Conservation (phyloP, 2,113 vertebrate species). For the Podarcis muralis region DNA sequence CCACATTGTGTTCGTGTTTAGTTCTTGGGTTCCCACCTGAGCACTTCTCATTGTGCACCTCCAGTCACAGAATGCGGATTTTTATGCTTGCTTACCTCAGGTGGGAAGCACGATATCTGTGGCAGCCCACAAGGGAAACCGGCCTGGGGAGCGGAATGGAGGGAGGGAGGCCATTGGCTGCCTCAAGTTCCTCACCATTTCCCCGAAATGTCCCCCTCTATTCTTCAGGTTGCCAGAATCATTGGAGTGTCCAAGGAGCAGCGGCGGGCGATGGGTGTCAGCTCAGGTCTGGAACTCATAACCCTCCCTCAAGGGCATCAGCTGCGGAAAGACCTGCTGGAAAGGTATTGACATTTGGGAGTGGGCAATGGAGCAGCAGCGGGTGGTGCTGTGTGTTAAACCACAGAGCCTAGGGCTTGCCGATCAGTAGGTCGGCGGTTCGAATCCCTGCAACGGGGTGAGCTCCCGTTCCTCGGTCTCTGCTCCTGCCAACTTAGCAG, state of each 20-base stretch:
- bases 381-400: too few species aligned
- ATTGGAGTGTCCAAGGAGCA: conserved; percentile 80
- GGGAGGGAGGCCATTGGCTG: neutral
- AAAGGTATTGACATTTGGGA: conserved; percentile 75
- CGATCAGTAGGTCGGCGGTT: too few species aligned
- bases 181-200: neutral
- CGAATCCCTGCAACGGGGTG: too few species aligned
- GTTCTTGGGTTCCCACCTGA: neutral
- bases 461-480: too few species aligned
- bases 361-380: too few species aligned
- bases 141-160: too few species aligned
- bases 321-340: conserved; percentile 84
- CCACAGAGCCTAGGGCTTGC: too few species aligned
- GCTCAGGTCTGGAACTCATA: conserved; percentile 87
- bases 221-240: conserved; percentile 79
- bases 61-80: neutral
- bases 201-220: neutral
- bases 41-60: neutral
- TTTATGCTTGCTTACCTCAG: neutral
- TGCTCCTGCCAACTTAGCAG: too few species aligned
- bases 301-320: conserved; percentile 85
- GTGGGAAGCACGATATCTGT: too few species aligned
- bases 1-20: neutral
- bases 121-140: neutral
- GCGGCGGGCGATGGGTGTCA: conserved; percentile 81